phyloP scores from a whole-genome alignment of 2,113 vertebrate genomes.

The Hippocampus mohnikei region DNA sequence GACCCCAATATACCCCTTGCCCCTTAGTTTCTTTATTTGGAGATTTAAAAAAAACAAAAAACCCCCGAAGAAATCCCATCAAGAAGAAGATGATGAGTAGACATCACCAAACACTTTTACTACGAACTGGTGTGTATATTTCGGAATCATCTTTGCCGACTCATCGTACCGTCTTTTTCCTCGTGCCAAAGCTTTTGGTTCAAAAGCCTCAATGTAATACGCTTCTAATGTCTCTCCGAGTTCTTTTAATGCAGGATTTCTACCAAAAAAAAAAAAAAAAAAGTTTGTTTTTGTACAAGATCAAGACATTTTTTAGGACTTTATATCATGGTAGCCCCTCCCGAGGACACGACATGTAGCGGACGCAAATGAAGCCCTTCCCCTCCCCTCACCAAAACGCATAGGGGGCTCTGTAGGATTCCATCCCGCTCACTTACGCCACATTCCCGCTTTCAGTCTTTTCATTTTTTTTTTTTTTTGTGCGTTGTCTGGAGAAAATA shows the following conservation, averaged over 20 bases:
- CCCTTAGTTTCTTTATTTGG: constrained; percentile 8
- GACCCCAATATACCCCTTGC: constrained; percentile 33
- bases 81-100: constrained; percentile 18
- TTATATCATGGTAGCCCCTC: constrained; percentile 82
- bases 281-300: constrained; percentile 93
- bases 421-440: constrained; percentile 47
- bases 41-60: neutral
- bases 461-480: constrained; percentile 18
- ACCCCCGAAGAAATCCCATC: neutral
- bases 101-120: constrained; percentile 52
- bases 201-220: constrained; percentile 43
- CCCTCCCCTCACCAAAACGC: too few species aligned
- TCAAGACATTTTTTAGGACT: constrained; percentile 97
- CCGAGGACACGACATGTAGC: constrained; percentile 67
- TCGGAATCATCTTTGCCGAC: constrained; percentile 53
- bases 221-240: constrained; percentile 24
- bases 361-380: constrained; percentile 52
- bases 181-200: constrained; percentile 67
- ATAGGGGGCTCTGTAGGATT: constrained; percentile 45
- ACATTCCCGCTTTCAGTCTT: constrained; percentile 30
- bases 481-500: constrained; percentile 40
- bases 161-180: constrained; percentile 53
- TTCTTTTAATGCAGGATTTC: constrained; percentile 96
- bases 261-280: constrained; percentile 67
- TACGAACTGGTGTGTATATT: constrained; percentile 57